Conservation (phyloP, 1,140 invertebrate species). For the Dryas iulia region DNA sequence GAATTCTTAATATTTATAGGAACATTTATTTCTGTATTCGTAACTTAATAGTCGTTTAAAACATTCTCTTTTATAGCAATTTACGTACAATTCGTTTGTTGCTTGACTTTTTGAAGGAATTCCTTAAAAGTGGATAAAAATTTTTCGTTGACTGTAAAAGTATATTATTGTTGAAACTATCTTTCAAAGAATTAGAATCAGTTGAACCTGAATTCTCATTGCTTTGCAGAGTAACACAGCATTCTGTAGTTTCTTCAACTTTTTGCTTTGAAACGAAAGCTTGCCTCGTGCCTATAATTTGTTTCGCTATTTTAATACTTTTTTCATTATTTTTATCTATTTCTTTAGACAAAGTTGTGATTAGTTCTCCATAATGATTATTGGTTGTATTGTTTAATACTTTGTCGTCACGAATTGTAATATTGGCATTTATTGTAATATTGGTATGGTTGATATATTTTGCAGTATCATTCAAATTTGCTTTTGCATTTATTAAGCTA, state of each 20-base stretch:
- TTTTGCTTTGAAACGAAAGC: conserved; percentile 18
- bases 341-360: conserved; percentile 43
- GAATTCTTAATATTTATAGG: too few species aligned
- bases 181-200: neutral
- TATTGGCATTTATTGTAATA: neutral
- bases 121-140: neutral
- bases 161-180: neutral
- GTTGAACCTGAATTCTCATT: neutral
- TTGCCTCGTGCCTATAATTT: neutral
- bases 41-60: too few species aligned
- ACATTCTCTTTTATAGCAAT: conserved; percentile 12
- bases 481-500: neutral
- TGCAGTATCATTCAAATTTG: conserved; percentile 29
- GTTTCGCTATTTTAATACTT: conserved; percentile 43
- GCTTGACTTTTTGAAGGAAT: conserved; percentile 24
- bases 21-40: too few species aligned
- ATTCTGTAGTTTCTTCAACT: neutral
- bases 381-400: neutral
- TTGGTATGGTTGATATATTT: conserved; percentile 34
- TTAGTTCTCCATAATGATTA: conserved; percentile 36
- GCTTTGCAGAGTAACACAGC: neutral
- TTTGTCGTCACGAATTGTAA: neutral
- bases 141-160: neutral
- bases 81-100: conserved; percentile 33
- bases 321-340: conserved; percentile 55